Conservation (phyloP, 2,888 invertebrate species). For the Ophonus ardosiacus region DNA sequence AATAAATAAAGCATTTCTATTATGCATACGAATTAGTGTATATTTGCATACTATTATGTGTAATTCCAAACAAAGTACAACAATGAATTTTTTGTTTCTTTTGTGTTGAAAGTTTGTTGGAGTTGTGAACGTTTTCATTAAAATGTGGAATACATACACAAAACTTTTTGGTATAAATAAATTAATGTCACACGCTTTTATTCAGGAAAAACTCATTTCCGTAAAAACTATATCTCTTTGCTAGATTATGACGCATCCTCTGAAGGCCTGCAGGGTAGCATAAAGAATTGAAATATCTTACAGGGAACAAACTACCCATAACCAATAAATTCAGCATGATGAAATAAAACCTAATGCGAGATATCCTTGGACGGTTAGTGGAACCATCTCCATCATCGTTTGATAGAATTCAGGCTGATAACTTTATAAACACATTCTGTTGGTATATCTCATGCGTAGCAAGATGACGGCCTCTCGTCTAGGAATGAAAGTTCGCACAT, state of each 20-base stretch:
- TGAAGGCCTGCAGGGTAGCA: no score
- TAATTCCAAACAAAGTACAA: conserved; percentile 41
- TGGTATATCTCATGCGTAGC: not conserved
- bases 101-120: not conserved
- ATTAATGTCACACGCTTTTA: not conserved
- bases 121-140: conserved; percentile 30
- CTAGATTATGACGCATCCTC: no score
- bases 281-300: no score
- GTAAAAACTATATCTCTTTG: no score
- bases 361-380: not conserved
- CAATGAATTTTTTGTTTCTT: conserved; percentile 21
- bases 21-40: conserved; percentile 28
- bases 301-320: no score
- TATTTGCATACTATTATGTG: conserved; percentile 38
- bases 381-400: not conserved
- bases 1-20: conserved; percentile 45
- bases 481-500: conserved; percentile 39
- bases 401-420: conserved; percentile 34
- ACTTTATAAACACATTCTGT: conserved; percentile 31
- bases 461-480: not conserved
- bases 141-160: not conserved
- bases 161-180: not conserved
- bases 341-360: not conserved
- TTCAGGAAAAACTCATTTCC: not conserved
- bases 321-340: no score